These are phyloP conservation scores for Pygocentrus nattereri DNA, from an alignment of 2,797 vertebrate species.

Conservation along the genomic window DNA sequence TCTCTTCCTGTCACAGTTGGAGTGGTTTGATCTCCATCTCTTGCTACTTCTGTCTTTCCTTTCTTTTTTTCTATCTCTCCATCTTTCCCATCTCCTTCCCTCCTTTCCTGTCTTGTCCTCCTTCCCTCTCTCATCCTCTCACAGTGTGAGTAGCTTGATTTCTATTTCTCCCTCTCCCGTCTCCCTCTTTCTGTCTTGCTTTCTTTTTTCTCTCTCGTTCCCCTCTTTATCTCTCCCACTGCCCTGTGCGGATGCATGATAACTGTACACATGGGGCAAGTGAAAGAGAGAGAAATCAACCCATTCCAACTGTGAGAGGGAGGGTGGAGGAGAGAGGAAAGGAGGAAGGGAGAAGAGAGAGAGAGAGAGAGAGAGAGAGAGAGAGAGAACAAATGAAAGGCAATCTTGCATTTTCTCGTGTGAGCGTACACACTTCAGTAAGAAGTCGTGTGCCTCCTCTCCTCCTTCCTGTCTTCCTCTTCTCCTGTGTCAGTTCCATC, in stretches of 20 bases:
- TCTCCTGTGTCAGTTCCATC: slow-evolving; percentile 54
- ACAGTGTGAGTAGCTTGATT: background rate
- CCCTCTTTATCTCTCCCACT: background rate
- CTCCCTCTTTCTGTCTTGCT: background rate
- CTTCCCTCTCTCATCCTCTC: background rate
- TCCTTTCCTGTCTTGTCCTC: background rate
- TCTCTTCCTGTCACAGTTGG: too few species aligned
- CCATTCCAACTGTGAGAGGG: slow-evolving; percentile 5
- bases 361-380: slow-evolving; percentile 53
- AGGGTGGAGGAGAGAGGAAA: slow-evolving; percentile 2
- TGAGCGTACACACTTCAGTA: slow-evolving; percentile 70
- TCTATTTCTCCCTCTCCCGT: background rate
- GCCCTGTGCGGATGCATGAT: slow-evolving; percentile 40
- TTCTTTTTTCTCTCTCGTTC: background rate
- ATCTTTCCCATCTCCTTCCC: background rate
- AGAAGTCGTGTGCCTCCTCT: slow-evolving; percentile 66
- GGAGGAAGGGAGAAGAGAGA: slow-evolving; percentile 59
- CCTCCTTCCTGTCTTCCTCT: slow-evolving; percentile 58
- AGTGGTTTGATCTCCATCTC: too few species aligned
- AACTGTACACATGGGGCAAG: background rate
- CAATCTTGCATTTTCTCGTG: slow-evolving; percentile 76
- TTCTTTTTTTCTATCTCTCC: background rate
- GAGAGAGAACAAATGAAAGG: slow-evolving; percentile 74
- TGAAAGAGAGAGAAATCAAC: background rate
- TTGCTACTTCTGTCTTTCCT: too few species aligned